phyloP scores from a whole-genome alignment of 2,113 vertebrate genomes.

The Pseudorhombus dupliciocellatus region DNA sequence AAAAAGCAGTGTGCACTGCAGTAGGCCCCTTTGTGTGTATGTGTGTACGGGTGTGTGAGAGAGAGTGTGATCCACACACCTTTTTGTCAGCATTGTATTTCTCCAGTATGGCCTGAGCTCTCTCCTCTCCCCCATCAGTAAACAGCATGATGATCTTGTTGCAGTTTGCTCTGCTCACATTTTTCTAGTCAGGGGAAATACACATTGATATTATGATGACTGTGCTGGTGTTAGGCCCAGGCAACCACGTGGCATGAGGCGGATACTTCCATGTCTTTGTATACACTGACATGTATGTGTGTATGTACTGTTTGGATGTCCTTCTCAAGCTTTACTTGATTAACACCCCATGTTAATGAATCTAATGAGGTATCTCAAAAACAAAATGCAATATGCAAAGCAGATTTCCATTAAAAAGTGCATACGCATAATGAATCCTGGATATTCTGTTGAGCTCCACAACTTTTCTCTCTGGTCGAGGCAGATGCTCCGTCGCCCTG shows the following conservation, averaged over 20 bases:
- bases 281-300: too few relatives aligned
- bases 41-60: slow-evolving; percentile 10
- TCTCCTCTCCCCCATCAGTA: slow-evolving; percentile 97
- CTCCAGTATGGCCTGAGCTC: slow-evolving; percentile 92
- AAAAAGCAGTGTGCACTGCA: slow-evolving; percentile 11
- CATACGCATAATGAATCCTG: too few relatives aligned
- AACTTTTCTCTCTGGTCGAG: not conserved
- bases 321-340: not conserved
- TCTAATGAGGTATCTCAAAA: not conserved
- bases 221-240: too few relatives aligned
- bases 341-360: not conserved
- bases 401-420: not conserved
- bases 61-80: slow-evolving; percentile 67
- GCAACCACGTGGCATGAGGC: too few relatives aligned
- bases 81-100: slow-evolving; percentile 94
- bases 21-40: not conserved
- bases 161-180: slow-evolving; percentile 95
- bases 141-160: slow-evolving; percentile 99
- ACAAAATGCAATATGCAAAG: not conserved
- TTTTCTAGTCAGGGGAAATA: slow-evolving; percentile 80
- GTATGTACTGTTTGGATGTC: not conserved
- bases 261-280: too few relatives aligned
- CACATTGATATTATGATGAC: too few relatives aligned
- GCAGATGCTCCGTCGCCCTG: not conserved
- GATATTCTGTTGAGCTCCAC: not conserved